These are phyloP conservation scores for Adelphocoris suturalis DNA, from an alignment of 2,888 invertebrate species.

Conservation along the genomic window DNA sequence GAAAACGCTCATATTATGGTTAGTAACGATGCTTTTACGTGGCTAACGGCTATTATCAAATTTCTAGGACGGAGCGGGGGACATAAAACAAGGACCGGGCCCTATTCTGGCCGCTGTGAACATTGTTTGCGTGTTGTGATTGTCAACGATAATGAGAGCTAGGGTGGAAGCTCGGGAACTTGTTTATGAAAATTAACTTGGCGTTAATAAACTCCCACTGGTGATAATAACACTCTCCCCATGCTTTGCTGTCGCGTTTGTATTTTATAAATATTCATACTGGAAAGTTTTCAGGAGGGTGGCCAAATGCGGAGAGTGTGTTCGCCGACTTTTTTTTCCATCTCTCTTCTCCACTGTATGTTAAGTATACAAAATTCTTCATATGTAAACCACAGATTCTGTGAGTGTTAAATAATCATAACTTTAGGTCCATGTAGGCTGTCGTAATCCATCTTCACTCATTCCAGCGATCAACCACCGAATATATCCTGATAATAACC, in stretches of 20 bases:
- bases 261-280: conserved; percentile 40
- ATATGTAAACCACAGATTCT: neutral
- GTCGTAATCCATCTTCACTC: too few relatives aligned
- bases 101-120: neutral
- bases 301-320: neutral
- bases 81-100: neutral
- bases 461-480: too few relatives aligned
- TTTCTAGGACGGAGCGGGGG: neutral
- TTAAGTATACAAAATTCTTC: neutral
- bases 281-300: neutral
- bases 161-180: conserved; percentile 28
- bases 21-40: neutral
- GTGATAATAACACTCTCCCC: conserved; percentile 22
- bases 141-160: conserved; percentile 44
- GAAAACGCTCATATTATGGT: neutral
- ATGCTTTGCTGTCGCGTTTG: neutral
- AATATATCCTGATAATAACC: too few relatives aligned
- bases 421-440: too few relatives aligned
- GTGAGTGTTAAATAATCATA: too few relatives aligned
- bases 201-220: conserved; percentile 12
- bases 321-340: neutral
- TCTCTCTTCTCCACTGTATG: neutral
- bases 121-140: conserved; percentile 38
- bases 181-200: conserved; percentile 54
- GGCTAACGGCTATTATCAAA: neutral